Evolutionary conservation across 1,140 invertebrate species (phyloP).

Genomic region (Amphibalanus amphitrite): DNA sequence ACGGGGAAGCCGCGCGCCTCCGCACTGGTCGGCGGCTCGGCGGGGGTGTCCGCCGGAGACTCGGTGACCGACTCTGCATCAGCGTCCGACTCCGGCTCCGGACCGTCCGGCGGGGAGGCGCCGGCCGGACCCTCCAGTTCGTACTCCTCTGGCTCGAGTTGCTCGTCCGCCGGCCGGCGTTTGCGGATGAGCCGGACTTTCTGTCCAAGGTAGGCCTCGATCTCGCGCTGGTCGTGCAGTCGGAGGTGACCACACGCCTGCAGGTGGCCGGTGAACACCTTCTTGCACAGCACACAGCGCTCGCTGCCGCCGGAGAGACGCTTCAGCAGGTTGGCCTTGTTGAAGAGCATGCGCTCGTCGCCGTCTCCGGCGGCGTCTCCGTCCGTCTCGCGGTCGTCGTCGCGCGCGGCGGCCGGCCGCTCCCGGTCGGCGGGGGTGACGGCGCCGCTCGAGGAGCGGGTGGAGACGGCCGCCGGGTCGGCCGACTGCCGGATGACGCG

Average conservation of each 20-base stretch:
- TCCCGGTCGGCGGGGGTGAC: neutral
- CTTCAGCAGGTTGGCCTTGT: constrained; percentile 1
- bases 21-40: neutral
- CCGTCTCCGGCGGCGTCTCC: neutral
- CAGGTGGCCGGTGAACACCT: neutral
- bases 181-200: neutral
- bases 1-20: neutral
- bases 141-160: neutral
- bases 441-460: neutral
- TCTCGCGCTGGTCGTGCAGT: neutral
- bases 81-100: neutral
- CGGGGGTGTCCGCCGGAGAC: neutral
- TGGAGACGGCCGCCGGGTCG: neutral
- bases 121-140: neutral
- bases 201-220: neutral
- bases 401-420: too few relatives aligned
- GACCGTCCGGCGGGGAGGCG: neutral
- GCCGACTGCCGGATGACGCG: neutral
- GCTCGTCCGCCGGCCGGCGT: neutral
- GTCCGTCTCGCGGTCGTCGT: neutral
- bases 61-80: neutral
- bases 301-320: neutral
- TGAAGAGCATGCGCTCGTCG: neutral
- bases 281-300: neutral
- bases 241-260: neutral